A percentile compares a stretch with the other conserved stretches of the same genome.
These are phyloP conservation scores for Passer domesticus DNA, from an alignment of 2,113 vertebrate species.

Conservation along the genomic window DNA sequence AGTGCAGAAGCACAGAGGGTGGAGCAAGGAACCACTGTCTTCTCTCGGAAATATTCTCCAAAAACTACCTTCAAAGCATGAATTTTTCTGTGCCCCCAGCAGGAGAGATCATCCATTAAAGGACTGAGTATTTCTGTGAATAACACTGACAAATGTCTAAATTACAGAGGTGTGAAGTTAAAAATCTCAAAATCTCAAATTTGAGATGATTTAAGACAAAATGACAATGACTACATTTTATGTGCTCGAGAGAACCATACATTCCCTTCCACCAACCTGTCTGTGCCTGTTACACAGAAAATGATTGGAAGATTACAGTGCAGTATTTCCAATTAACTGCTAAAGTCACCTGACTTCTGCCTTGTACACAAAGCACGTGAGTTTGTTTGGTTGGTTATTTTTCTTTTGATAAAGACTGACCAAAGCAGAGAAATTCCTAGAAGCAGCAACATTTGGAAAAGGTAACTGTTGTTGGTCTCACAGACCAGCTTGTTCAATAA, in stretches of 20 bases:
- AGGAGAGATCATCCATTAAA: neutral
- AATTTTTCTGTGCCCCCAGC: neutral
- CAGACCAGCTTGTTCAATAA: neutral
- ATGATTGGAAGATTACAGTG: neutral
- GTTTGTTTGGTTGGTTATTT: neutral
- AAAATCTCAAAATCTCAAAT: neutral
- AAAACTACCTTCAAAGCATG: neutral
- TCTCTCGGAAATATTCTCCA: neutral
- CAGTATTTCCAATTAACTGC: neutral
- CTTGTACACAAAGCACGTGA: neutral
- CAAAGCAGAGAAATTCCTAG: neutral
- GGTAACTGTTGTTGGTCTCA: neutral
- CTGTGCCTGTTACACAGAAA: neutral
- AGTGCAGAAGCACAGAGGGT: neutral
- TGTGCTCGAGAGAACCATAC: neutral
- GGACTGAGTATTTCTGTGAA: neutral
- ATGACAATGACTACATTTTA: neutral
- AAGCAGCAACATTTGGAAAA: neutral
- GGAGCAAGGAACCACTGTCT: neutral
- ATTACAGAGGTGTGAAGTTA: neutral
- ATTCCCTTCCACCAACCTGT: neutral
- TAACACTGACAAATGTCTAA: neutral
- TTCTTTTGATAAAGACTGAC: neutral
- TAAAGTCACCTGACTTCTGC: neutral
- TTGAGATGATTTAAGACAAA: neutral